Evolutionary conservation across 2,888 invertebrate species (phyloP).

Genomic region (Chrysodeixis includens): DNA sequence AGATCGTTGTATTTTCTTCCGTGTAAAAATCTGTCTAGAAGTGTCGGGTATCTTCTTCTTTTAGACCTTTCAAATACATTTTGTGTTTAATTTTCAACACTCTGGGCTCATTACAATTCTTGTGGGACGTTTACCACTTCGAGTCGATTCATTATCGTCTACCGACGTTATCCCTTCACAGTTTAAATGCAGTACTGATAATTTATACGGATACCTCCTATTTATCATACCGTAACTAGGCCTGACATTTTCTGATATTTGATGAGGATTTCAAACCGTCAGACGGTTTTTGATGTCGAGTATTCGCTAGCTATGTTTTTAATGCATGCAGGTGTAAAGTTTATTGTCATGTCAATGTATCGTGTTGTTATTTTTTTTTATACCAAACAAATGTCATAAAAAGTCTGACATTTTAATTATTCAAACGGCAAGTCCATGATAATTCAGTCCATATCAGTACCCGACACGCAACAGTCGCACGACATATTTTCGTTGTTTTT

Average conservation of each 20-base stretch:
- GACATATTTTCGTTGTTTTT: conserved; percentile 36
- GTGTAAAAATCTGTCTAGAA: too few species aligned
- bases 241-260: conserved; percentile 16
- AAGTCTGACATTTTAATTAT: conserved; percentile 45
- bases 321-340: conserved; percentile 11
- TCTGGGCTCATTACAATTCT: conserved; percentile 17
- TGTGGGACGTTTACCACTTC: conserved; percentile 18
- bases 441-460: conserved; percentile 39
- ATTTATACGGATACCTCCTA: conserved; percentile 29
- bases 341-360: conserved; percentile 5
- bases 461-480: conserved; percentile 45
- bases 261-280: conserved; percentile 7
- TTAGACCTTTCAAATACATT: too few species aligned
- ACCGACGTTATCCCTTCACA: conserved; percentile 43
- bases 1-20: too few species aligned
- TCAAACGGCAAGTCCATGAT: conserved; percentile 47
- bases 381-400: conserved; percentile 36
- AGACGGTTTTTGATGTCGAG: neutral
- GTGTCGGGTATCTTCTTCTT: too few species aligned
- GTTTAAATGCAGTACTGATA: conserved; percentile 35
- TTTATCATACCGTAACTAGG: conserved; percentile 26
- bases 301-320: neutral
- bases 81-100: neutral
- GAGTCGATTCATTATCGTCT: conserved; percentile 36
- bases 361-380: conserved; percentile 17